Conservation (phyloP, 2,797 vertebrate genomes). For the Heterohyrax brucei region DNA sequence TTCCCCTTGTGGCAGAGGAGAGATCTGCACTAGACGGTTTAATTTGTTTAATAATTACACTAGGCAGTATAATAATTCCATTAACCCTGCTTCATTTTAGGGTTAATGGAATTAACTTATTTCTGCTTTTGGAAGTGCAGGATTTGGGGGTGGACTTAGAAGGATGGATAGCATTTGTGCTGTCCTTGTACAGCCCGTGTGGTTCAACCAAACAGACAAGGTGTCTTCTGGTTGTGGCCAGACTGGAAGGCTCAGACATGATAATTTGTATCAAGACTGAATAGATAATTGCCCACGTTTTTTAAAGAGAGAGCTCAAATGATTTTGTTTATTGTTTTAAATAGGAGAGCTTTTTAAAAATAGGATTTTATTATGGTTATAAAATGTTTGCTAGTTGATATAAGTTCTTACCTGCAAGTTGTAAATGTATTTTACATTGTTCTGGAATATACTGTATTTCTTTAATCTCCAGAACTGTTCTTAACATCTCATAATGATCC, state of each 20-base stretch:
- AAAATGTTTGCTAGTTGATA: background rate
- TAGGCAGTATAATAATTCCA: background rate
- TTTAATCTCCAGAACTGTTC: background rate
- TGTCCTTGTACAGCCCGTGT: slow-evolving; percentile 23
- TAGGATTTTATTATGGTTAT: background rate
- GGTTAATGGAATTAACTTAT: slow-evolving; percentile 89
- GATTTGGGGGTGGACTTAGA: background rate
- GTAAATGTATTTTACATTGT: slow-evolving; percentile 30
- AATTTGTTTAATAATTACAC: slow-evolving; percentile 86
- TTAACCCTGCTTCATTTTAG: slow-evolving; percentile 81
- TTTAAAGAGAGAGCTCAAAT: slow-evolving; percentile 53
- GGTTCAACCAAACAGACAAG: background rate
- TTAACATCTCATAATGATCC: background rate
- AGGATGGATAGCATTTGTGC: slow-evolving; percentile 51
- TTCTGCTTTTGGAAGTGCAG: slow-evolving; percentile 65
- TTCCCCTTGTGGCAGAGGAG: slow-evolving; percentile 83
- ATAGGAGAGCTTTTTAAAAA: background rate
- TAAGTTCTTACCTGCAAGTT: background rate
- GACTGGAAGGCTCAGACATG: background rate
- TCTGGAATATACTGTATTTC: slow-evolving; percentile 1
- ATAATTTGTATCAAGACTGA: background rate
- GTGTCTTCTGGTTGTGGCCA: background rate
- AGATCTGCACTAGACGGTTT: slow-evolving; percentile 83
- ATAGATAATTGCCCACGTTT: background rate
- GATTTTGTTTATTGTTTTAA: background rate